Evolutionary conservation across 2,797 vertebrate genomes (phyloP), one percentile per base, ranked within the genome.

Genomic region (Mus caroli): DNA sequence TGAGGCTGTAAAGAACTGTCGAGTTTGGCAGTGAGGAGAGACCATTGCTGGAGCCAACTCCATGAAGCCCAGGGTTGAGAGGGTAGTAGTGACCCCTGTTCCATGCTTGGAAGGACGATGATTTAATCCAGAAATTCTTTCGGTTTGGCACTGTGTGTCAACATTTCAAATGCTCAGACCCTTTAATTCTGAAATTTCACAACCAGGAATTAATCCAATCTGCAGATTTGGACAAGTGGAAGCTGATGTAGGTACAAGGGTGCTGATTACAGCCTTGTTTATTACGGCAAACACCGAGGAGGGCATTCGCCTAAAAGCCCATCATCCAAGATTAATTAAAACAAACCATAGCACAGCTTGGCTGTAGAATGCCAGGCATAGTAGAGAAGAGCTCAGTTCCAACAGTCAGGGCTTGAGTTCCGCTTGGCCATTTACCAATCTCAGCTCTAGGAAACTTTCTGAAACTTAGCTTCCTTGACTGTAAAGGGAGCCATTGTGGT

Each of bases 131-230:
- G 56, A 79, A 67, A 91, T 96, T 96, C 50, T 91, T 37, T 79
- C 2, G 0, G 10, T 84, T 96, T 94, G 90, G 88, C 90, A 82
- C 85, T 3, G 9, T 67, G 3, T 78, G 71, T 69, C 80, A 79
- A 90, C 92, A 86, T 50, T 62, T 86, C n/a, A 94, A 96, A 95
- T 88, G 80, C 22, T 88, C 54, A 79, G 64, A 82, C 37, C 85
- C 88, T 95, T 93, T 92, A 92, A 88, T 84, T 93, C 84, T 93
- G 82, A 85, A 96, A 94, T 97, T 93, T 54, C 4, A 28, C 58
- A 90, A 86, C n/a, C 92, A 84, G 56, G 46, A 97, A 91, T 97
- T 86, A 96, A 89, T 86, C 78, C 93, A 96, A 62, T 60, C 28
- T 52, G 37, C 54, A 92, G 83, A 92, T 94, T 80, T 92, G 91